Evolutionary conservation across 1,140 invertebrate species (phyloP), one percentile per base, ranked within the genome.

Genomic region (Bombus sylvicola): DNA sequence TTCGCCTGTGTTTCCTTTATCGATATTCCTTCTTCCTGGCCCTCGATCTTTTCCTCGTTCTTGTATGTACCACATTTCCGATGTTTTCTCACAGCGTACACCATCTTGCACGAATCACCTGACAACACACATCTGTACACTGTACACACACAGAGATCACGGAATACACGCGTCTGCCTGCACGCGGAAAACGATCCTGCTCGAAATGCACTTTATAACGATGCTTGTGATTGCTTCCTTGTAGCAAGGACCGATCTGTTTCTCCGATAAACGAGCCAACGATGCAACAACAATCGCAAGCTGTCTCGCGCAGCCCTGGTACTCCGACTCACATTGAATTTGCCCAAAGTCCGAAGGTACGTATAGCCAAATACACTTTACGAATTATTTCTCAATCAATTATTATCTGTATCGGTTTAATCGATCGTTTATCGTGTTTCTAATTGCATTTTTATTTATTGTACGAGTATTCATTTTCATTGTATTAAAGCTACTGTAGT

Each of bases 171-270:
- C 71, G 69, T 84, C 69, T 84, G 66, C 59, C 83, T 85, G 86
- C 86, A 90, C 89, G 76, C 86, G 76, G 83, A 88, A 77, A 88
- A 57, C 43, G 47, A 83, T 62, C 68, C 66, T 34, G 39, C 41
- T 72, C 41, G 62, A 68, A 79, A 85, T 76, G 37, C 57, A 79
- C 76, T 53, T 77, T 84, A n/a, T 90, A 90, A 90, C 75, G 34
- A 81, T 78, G 66, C 47, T 47, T 66, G 57, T 59, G 77, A 74
- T 81, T 83, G n/a, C 53, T 92, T 87, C 88, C 92, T 93, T 94
- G 64, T 93, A 96, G 95, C 94, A 96, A 95, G 95, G 96, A 96
- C 91, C 95, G 95, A 91, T 95, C 95, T 89, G 94, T 95, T 91
- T 95, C 96, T 89, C 95, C 93, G 92, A 94, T 94, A 89, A 92